Evolutionary conservation across 2,888 invertebrate species (phyloP), one percentile per base, ranked within the genome.

Genomic region (Drosophila paranaensis): DNA sequence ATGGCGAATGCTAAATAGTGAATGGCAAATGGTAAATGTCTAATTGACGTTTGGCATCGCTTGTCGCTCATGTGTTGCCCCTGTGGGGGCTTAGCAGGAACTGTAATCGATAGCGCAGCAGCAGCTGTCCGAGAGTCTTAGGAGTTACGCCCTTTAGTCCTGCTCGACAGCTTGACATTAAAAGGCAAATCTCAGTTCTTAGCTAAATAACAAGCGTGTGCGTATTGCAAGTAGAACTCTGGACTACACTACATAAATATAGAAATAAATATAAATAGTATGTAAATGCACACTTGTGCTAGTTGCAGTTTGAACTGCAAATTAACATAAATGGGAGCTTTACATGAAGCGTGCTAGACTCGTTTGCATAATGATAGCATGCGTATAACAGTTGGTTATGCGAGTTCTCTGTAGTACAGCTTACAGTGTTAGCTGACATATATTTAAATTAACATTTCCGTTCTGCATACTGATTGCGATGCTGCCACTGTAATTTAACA

Each of bases 11-110:
- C 72, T 71, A 78, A 87, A 82, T 81, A 16, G 50, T 71, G 75
- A 87, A 82, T 81, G 33, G 50, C 37, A 53, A 53, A 53, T 73
- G 84, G 68, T 71, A 77, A 84, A 68, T 74, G 71, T 73, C 85
- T 88, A 88, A 82, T 85, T 82, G 82, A 78, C 66, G 71, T 60
- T 70, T 60, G 62, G 69, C 69, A 68, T 56, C 53, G 43, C 16
- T 54, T 35, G 25, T 37, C 39, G 27, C 35, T 25, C 35, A 58
- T 51, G 56, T 65, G 45, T 16, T 65, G 45, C 25, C 58, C 30
- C 63, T 8, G n/a, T 25, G 45, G 48, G 40, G 48, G 50, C 55
- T 46, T 50, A 40, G 35, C 54, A 50, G 48, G 40, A 48, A 63
- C 43, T 64, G 68, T 63, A 74, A 80, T 80, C 73, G 63, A 80